Evolutionary conservation across 2,888 invertebrate genomes (phyloP).

Genomic region (Cantharis lateralis): DNA sequence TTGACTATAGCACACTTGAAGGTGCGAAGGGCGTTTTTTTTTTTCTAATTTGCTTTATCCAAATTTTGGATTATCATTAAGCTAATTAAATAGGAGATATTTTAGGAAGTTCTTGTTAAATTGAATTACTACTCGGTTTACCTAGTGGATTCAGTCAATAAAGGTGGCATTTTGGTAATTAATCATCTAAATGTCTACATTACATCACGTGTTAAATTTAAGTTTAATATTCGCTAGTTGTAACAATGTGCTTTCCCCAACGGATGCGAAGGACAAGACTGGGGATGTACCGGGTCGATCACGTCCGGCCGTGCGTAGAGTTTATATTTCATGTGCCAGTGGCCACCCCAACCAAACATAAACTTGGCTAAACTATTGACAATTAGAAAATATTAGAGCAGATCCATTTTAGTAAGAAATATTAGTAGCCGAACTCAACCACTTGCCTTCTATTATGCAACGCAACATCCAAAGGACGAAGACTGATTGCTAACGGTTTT

Average conservation of each 20-base stretch:
- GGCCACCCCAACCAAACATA: slow-evolving; percentile 37
- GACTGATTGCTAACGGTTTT: slow-evolving; percentile 27
- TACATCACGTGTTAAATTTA: slow-evolving; percentile 9
- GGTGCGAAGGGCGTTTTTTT: background rate
- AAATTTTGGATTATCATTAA: background rate
- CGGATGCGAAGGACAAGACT: slow-evolving; percentile 48
- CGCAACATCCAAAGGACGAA: slow-evolving; percentile 7
- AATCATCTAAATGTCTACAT: slow-evolving; percentile 31
- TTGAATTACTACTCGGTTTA: background rate
- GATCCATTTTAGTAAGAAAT: slow-evolving; percentile 27
- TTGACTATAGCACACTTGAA: background rate
- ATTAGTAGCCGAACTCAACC: slow-evolving; percentile 23
- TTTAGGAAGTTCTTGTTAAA: background rate
- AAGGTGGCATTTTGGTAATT: slow-evolving; percentile 22
- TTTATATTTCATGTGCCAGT: slow-evolving; percentile 51
- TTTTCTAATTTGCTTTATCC: background rate
- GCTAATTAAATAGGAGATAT: background rate
- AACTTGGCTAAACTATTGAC: slow-evolving; percentile 26
- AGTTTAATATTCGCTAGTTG: slow-evolving; percentile 27
- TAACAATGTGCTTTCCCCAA: slow-evolving; percentile 46
- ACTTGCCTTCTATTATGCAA: slow-evolving; percentile 18
- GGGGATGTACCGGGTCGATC: slow-evolving; percentile 42
- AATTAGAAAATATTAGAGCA: slow-evolving; percentile 36
- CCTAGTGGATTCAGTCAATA: slow-evolving; percentile 21
- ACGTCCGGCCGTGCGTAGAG: slow-evolving; percentile 46